Percentiles rank a stretch among this genome's conserved stretches.
phyloP scores from a whole-genome alignment of 2,113 vertebrate species.

The Diadophis punctatus region DNA sequence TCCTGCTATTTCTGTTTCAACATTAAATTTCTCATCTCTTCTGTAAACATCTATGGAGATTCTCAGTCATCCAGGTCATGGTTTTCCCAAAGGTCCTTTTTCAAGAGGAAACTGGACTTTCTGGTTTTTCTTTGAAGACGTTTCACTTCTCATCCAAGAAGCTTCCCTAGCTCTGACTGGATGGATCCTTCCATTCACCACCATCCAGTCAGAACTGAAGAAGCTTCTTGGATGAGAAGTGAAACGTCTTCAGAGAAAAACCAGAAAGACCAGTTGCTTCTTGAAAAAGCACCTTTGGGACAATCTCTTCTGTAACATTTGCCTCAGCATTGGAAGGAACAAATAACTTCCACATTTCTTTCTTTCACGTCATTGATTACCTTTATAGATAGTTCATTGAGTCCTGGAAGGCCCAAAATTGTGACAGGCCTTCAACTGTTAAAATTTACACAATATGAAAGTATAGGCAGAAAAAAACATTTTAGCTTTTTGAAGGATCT shows the following conservation, averaged over 20 bases:
- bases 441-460: background rate
- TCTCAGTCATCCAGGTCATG: too few relatives aligned
- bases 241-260: too few relatives aligned
- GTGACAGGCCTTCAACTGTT: background rate
- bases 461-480: background rate
- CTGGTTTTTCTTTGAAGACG: too few relatives aligned
- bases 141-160: too few relatives aligned
- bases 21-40: background rate
- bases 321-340: background rate
- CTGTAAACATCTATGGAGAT: background rate
- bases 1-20: background rate
- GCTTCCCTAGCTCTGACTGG: too few relatives aligned
- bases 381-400: background rate
- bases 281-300: too few relatives aligned
- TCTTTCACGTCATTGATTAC: background rate
- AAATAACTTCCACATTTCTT: background rate
- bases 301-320: background rate
- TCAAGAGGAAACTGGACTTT: too few relatives aligned
- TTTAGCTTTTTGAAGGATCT: background rate
- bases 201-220: too few relatives aligned
- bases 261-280: too few relatives aligned
- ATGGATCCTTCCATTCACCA: too few relatives aligned
- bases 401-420: background rate
- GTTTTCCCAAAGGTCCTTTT: too few relatives aligned
- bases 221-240: too few relatives aligned